Conservation (phyloP, 2,888 invertebrate genomes). For the Acrobasis suavella region DNA sequence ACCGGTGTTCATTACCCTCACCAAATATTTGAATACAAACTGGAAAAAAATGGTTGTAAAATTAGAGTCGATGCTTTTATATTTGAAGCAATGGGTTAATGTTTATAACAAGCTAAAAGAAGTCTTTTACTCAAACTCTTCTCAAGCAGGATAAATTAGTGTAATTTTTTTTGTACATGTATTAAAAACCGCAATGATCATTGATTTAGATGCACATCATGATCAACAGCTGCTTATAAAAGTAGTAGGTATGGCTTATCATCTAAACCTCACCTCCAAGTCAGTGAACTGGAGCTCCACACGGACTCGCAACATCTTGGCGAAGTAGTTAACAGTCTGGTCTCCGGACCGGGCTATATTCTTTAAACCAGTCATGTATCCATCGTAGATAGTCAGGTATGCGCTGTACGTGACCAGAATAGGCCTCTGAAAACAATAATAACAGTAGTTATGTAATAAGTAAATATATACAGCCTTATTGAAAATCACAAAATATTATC, state of each 20-base stretch:
- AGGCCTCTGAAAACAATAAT: constrained; percentile 55
- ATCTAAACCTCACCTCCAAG: constrained; percentile 50
- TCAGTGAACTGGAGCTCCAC: constrained; percentile 62
- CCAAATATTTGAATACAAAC: constrained; percentile 77
- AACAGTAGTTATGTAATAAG: no score
- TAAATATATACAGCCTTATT: background rate
- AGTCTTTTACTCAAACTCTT: no score
- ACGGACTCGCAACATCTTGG: constrained; percentile 72
- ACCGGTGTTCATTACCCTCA: constrained; percentile 66
- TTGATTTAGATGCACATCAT: background rate
- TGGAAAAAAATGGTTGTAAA: constrained; percentile 44
- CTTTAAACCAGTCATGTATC: constrained; percentile 71
- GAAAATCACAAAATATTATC: no score
- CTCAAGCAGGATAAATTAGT: background rate
- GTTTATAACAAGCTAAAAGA: no score
- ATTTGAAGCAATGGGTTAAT: no score
- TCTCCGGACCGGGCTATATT: constrained; percentile 73
- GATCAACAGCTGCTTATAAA: background rate
- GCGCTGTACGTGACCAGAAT: constrained; percentile 77
- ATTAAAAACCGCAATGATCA: no score
- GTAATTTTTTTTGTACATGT: no score
- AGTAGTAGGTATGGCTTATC: background rate
- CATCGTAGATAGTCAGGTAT: constrained; percentile 70
- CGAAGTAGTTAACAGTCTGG: constrained; percentile 69
- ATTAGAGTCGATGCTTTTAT: no score